A percentile compares a stretch with the other conserved stretches of the same genome.
Evolutionary conservation across 2,888 invertebrate species (phyloP).

Genomic region (Encarsia formosa): DNA sequence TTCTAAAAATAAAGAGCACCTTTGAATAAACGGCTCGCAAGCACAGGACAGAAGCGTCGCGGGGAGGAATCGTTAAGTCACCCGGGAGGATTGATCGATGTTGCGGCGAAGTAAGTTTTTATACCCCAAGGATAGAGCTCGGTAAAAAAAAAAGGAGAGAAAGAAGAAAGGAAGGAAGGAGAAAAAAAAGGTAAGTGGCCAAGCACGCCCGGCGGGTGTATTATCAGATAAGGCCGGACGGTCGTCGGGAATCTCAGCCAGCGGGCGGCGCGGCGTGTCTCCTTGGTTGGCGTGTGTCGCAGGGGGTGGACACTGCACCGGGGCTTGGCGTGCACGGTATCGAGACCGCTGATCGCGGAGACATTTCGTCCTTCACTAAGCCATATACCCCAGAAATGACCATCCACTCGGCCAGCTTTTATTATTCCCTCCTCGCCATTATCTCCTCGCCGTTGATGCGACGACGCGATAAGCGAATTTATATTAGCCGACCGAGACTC

Average conservation of each 20-base stretch:
- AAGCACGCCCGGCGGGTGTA: not conserved
- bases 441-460: conserved; percentile 27
- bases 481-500: no score
- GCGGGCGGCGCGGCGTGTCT: no score
- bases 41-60: not conserved
- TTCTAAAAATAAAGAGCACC: not conserved
- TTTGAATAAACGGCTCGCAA: conserved; percentile 6
- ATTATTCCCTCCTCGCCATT: conserved; percentile 16
- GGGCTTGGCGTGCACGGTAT: conserved; percentile 48
- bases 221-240: conserved; percentile 21
- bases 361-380: conserved; percentile 45
- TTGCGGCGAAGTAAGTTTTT: conserved; percentile 20
- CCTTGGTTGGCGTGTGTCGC: conserved; percentile 23
- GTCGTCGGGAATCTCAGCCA: conserved; percentile 25
- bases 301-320: conserved; percentile 5
- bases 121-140: not conserved
- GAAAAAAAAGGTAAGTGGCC: not conserved
- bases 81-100: conserved; percentile 21
- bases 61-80: conserved; percentile 25
- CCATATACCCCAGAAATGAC: conserved; percentile 45
- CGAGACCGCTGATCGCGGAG: conserved; percentile 44
- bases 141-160: conserved; percentile 9
- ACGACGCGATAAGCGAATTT: conserved; percentile 46
- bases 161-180: not conserved
- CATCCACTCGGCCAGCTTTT: conserved; percentile 37